Evolutionary conservation across 2,113 vertebrate genomes (phyloP).

Genomic region (Origma solitaria): DNA sequence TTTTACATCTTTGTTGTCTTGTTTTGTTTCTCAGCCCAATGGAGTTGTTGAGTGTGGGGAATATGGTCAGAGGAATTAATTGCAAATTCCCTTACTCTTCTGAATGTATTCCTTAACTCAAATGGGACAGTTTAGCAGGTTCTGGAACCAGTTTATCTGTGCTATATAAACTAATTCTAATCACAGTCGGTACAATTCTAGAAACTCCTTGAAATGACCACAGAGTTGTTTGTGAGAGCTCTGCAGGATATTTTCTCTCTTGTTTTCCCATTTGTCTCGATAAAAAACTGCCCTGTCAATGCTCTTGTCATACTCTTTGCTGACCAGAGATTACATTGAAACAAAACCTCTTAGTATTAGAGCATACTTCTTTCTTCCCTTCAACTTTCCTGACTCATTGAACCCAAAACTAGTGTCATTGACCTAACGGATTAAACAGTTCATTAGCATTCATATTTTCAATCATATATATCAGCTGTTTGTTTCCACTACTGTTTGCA

Average conservation of each 20-base stretch:
- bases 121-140: not conserved
- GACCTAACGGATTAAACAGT: not conserved
- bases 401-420: not conserved
- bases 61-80: not conserved
- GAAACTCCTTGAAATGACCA: constrained; percentile 4
- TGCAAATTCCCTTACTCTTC: not conserved
- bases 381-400: not conserved
- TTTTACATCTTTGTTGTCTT: not conserved
- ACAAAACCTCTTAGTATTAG: not conserved
- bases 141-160: not conserved
- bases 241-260: not conserved
- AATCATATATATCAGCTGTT: not conserved
- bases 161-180: not conserved
- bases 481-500: constrained; percentile 5
- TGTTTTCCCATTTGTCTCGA: not conserved
- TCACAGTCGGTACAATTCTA: not conserved
- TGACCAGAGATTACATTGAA: not conserved
- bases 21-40: not conserved
- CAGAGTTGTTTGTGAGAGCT: not conserved
- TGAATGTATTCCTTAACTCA: not conserved
- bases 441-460: constrained; percentile 4
- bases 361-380: not conserved
- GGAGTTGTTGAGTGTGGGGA: not conserved
- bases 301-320: not conserved
- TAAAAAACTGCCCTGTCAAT: not conserved